These are phyloP conservation scores for Papilio helenus DNA, from an alignment of 1,140 invertebrate species.

Conservation along the genomic window DNA sequence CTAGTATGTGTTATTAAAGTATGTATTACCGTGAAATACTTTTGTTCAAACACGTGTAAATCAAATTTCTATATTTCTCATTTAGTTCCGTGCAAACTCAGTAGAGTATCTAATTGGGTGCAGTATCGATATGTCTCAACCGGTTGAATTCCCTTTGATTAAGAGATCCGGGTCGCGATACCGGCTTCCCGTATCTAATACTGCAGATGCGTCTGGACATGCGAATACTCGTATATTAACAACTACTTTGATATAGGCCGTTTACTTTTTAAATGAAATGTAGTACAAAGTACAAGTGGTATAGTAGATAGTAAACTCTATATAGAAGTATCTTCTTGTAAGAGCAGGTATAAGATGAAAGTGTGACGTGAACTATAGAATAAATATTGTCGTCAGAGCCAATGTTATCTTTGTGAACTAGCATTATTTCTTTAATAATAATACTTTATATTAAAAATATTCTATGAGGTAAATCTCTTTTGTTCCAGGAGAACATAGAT, in stretches of 20 bases:
- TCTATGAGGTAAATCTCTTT: constrained; percentile 28
- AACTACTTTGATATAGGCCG: not conserved
- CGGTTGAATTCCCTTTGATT: constrained; percentile 27
- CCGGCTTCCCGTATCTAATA: constrained; percentile 10
- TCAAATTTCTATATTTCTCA: not conserved
- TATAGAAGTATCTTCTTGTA: not conserved
- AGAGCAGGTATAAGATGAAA: no score
- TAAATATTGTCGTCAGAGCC: no score
- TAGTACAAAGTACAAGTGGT: not conserved
- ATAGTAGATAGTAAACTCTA: not conserved
- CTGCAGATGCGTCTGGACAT: not conserved
- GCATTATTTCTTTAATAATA: no score
- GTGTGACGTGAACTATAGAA: no score
- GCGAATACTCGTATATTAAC: constrained; percentile 12
- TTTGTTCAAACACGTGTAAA: not conserved
- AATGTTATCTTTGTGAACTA: no score
- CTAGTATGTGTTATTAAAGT: no score
- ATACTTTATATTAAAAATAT: no score
- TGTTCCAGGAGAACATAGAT: constrained; percentile 84
- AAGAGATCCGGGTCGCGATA: constrained; percentile 29
- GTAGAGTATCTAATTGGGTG: not conserved
- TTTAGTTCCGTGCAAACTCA: not conserved
- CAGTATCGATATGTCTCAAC: constrained; percentile 9
- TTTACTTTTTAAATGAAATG: not conserved
- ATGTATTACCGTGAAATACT: no score